Conservation (phyloP, 35 echinoderm and acorn worm species). For the Chiridota heheva region DNA sequence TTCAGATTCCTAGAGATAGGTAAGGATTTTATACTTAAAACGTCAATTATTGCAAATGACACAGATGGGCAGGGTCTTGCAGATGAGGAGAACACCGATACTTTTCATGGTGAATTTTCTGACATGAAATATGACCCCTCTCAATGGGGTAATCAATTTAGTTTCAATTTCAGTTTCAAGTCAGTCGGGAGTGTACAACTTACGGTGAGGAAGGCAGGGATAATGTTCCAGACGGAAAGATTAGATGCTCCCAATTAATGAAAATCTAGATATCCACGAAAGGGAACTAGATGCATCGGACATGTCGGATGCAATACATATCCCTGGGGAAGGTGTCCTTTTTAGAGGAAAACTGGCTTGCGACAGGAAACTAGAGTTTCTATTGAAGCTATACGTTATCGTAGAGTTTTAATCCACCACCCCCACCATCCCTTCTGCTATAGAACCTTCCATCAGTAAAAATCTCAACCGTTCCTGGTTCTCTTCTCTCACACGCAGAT, state of each 20-base stretch:
- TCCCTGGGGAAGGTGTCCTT: too few species aligned
- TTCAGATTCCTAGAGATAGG: slow-evolving; percentile 37
- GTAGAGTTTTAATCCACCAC: too few species aligned
- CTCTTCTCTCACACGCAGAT: too few species aligned
- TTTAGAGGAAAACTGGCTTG: too few species aligned
- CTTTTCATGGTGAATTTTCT: not conserved
- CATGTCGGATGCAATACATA: too few species aligned
- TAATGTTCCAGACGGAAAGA: not conserved
- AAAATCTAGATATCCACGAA: not conserved
- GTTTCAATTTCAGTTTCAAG: not conserved
- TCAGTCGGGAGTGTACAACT: not conserved
- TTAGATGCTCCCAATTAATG: not conserved
- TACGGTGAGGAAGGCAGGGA: not conserved
- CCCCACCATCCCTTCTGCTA: too few species aligned
- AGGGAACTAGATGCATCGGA: not conserved
- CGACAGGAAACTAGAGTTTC: too few species aligned
- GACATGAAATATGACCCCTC: not conserved
- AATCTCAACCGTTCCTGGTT: too few species aligned
- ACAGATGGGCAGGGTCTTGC: not conserved
- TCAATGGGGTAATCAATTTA: not conserved
- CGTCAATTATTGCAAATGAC: not conserved
- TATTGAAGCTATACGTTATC: too few species aligned
- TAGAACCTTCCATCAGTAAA: too few species aligned
- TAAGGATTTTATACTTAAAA: too few species aligned
- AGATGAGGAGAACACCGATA: not conserved